A percentile compares a stretch with the other conserved stretches of the same genome.
phyloP scores from a whole-genome alignment of 2,888 invertebrate species.

The Rotaria sp. region DNA sequence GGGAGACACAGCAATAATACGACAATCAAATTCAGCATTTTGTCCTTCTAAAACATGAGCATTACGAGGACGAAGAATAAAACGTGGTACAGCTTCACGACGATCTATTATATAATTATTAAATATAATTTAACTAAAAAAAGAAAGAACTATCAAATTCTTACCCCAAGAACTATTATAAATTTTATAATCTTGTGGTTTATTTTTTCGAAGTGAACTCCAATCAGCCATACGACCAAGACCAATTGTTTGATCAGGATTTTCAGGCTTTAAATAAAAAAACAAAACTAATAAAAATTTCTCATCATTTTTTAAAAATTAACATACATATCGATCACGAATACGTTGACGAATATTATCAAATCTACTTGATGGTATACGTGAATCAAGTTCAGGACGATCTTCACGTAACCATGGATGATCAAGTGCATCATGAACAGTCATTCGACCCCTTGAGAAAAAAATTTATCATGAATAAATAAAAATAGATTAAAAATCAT shows the following conservation, averaged over 20 bases:
- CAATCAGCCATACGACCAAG: conserved; percentile 94
- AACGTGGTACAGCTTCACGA: conserved; percentile 91
- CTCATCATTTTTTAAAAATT: background rate
- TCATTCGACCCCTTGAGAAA: conserved; percentile 76
- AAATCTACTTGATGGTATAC: conserved; percentile 76
- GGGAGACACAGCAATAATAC: conserved; percentile 82
- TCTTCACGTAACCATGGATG: conserved; percentile 86
- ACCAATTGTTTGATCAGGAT: conserved; percentile 70
- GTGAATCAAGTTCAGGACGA: conserved; percentile 56
- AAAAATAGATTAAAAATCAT: too few species aligned
- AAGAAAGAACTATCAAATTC: background rate
- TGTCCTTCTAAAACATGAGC: conserved; percentile 94
- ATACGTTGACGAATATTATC: conserved; percentile 78
- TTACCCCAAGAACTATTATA: conserved; percentile 62
- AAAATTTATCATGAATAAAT: too few species aligned
- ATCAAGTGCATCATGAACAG: conserved; percentile 87
- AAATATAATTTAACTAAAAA: background rate
- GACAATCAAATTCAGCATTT: conserved; percentile 90
- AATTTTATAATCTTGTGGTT: conserved; percentile 90
- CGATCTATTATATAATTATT: conserved; percentile 64
- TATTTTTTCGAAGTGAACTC: conserved; percentile 84
- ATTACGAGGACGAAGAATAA: conserved; percentile 89
- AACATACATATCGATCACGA: conserved; percentile 59
- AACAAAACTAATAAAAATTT: background rate
- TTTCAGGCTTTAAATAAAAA: conserved; percentile 49